Percentiles rank a stretch among this genome's conserved stretches.
Conservation (phyloP, 2,113 vertebrate genomes). For the cattle (Bos taurus) region DNA sequence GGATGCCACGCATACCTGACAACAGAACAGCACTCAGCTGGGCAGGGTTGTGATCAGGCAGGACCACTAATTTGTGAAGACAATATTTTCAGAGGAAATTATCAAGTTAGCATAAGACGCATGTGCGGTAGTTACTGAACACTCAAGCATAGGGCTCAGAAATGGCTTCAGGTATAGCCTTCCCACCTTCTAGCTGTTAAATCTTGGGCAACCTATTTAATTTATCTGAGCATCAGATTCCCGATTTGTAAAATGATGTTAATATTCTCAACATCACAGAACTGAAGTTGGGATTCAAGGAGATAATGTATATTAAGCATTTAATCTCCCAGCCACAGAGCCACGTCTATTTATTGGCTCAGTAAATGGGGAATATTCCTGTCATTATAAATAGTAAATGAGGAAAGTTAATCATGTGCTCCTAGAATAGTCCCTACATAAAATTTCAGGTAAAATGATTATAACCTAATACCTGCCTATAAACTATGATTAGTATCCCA, state of each 20-base stretch:
- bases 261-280: neutral
- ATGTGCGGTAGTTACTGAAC: neutral
- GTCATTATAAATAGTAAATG: constrained; percentile 17
- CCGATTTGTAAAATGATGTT: neutral
- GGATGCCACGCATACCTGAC: fast-evolving
- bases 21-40: neutral
- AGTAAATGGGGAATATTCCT: neutral
- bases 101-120: neutral
- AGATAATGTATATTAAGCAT: neutral
- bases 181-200: neutral
- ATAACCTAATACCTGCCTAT: neutral
- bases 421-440: neutral
- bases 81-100: neutral
- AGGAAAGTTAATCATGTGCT: constrained; percentile 5
- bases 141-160: neutral
- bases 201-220: neutral
- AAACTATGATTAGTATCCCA: neutral
- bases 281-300: neutral
- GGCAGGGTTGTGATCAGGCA: neutral
- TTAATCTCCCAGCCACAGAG: neutral
- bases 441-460: constrained; percentile 41
- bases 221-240: neutral
- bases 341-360: neutral
- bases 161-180: neutral
- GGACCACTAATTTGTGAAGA: neutral